phyloP scores from a whole-genome alignment of 2,113 vertebrate species.

The Origma solitaria region DNA sequence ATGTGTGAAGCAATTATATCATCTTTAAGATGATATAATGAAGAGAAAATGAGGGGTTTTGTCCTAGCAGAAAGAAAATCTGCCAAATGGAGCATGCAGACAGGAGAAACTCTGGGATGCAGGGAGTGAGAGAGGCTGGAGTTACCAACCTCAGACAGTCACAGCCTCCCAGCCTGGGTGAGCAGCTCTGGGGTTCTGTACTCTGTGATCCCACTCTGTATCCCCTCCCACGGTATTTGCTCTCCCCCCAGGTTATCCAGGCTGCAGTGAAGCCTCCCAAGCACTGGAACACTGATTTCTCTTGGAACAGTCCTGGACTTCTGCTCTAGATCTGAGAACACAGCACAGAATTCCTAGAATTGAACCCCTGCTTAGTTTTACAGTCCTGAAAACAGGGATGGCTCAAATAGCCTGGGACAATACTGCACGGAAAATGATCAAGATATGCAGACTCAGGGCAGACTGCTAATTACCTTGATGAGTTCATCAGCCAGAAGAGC shows the following conservation, averaged over 20 bases:
- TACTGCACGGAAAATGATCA: not conserved
- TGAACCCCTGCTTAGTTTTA: not conserved
- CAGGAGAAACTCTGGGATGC: not conserved
- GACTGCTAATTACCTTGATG: not conserved
- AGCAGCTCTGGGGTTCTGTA: fast-evolving
- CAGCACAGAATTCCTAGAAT: not conserved
- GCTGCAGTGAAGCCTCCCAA: not conserved
- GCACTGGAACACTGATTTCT: not conserved
- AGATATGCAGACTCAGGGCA: not conserved
- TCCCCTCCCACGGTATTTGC: fast-evolving
- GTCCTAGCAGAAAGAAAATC: not conserved
- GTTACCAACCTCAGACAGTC: not conserved
- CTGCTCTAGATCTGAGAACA: fast-evolving
- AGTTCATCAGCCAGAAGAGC: not conserved
- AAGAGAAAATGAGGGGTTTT: not conserved
- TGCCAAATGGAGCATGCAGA: not conserved
- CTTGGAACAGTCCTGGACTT: not conserved
- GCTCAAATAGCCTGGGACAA: not conserved
- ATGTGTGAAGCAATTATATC: not conserved
- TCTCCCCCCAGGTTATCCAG: not conserved
- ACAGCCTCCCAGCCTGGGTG: not conserved
- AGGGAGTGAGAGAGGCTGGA: not conserved
- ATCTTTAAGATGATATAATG: not conserved
- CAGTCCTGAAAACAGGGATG: not conserved
- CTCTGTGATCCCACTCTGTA: not conserved